Evolutionary conservation across 2,888 invertebrate genomes (phyloP), one percentile per base, ranked within the genome.

Genomic region (Seira ritae): DNA sequence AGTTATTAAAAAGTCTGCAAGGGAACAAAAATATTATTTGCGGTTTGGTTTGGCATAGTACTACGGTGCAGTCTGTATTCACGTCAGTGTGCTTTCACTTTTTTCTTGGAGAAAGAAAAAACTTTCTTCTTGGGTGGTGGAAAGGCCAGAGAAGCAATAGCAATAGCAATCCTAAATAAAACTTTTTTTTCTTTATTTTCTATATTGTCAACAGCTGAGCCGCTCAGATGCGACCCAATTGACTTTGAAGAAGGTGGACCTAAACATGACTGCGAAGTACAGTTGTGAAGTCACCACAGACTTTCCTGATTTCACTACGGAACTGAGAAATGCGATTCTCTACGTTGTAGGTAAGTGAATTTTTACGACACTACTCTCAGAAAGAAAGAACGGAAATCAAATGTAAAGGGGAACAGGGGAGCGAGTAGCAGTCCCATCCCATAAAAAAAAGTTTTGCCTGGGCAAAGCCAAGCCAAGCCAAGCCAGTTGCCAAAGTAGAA

Each of bases 211-310:
- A 15, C 78, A 89, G 89, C 70, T 87, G 62, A 66, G 73, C 46
- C 74, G 81, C 24, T 89, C 89, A 23, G 87, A 89, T 75, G 87
- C 86, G n/a, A 87, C 86, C 50, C 85, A 84, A 31, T 46, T 89
- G 69, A 84, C 85, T 17, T 66, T 88, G 55, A 79, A 80, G 60
- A 84, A 85, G 66, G 83, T 86, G 75, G 88, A 88, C 68, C 84
- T 89, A 31, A 85, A 85, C 71, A 85, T 86, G 85, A 84, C 85
- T 67, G 89, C 88, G 17, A 85, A 72, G 42, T 89, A 89, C 77
- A 85, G 85, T 60, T 89, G 89, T 79, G 89, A 89, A 85, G 89
- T 89, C 0, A 88, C 89, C n/a, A 86, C 88, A 10, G 89, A 89
- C 74, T 85, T 84, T 17, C 88, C 89, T 15, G 87, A 89, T 77